A percentile compares a stretch with the other conserved stretches of the same genome.
phyloP scores from a whole-genome alignment of 2,888 invertebrate species.

The Tillus elongatus region DNA sequence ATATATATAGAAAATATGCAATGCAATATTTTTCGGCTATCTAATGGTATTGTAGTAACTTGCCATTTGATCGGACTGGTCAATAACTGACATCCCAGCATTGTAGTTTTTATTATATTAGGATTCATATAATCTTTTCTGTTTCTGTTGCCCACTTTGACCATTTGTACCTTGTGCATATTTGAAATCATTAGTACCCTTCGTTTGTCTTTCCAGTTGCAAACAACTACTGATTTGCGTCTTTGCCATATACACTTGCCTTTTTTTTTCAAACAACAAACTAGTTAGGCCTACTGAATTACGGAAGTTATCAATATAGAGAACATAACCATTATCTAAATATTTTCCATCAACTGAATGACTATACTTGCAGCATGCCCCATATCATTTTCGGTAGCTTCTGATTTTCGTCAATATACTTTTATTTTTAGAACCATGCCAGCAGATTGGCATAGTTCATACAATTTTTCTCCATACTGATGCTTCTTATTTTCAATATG shows the following conservation, averaged over 20 bases:
- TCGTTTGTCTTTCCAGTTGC: conserved; percentile 2
- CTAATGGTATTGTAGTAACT: conserved; percentile 2
- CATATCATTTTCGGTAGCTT: background rate
- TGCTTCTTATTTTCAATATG: too few relatives aligned
- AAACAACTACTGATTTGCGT: conserved; percentile 1
- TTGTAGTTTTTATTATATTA: conserved; percentile 3
- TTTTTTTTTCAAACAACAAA: too few relatives aligned
- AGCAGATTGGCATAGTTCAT: background rate
- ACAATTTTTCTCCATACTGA: background rate
- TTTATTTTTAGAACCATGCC: conserved; percentile 3
- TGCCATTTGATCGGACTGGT: background rate
- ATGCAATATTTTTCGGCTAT: conserved; percentile 1
- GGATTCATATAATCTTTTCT: conserved; percentile 1
- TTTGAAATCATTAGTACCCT: background rate
- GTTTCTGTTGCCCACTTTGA: conserved; percentile 2
- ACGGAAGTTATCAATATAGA: conserved; percentile 3
- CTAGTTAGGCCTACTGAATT: conserved; percentile 3
- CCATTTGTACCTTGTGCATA: conserved; percentile 2
- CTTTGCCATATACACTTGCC: conserved; percentile 2
- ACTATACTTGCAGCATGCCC: conserved; percentile 1
- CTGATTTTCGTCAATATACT: background rate
- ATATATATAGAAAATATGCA: background rate
- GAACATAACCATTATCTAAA: conserved; percentile 1
- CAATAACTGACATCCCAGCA: conserved; percentile 2
- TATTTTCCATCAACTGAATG: background rate